Evolutionary conservation across 2,888 invertebrate species (phyloP), one percentile per base, ranked within the genome.

Genomic region (Netelia virgata): DNA sequence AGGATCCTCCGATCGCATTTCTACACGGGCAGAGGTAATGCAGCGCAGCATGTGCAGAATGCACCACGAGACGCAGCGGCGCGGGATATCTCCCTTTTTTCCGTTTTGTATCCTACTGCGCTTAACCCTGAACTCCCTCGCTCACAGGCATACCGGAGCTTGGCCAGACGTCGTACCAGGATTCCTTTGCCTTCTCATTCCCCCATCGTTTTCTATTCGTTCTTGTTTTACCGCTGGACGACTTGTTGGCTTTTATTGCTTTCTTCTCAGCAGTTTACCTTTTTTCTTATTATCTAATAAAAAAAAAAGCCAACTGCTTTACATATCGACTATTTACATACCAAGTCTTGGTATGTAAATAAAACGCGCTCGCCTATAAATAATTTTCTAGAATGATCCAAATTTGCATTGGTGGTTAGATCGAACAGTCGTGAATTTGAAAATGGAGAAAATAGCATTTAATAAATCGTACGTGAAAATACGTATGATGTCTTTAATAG

Each of bases 91-190:
- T 79, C 43, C 16, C 47, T 50, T 74, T 50, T 23, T 36, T 66
- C 18, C 63, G 69, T 75, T 84, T 76, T 81, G 68, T 18, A 43
- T 72, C 55, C 43, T 59, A 59, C 80, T 47, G 43, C 18, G 66
- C 18, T 79, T 88, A 90, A 89, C 90, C 90, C 87, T 90, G 90
- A 90, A 84, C 87, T 85, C 66, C 82, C 78, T 68, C 77, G 73
- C 69, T 61, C 61, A 66, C 72, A 47, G 73, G 76, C 81, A 86
- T 88, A 87, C 88, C 85, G 87, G 87, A 87, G 86, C 86, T 84
- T 77, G 63, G 16, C 68, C 75, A 66, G 72, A 73, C 79, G 70
- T 78, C 69, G 79, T 79, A 83, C 75, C 85, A 82, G 79, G 76
- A 80, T 68, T 75, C 68, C 83, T 85, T 80, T 55, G 68, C 74